Conservation (phyloP, 2,797 vertebrate species). For the Mormyrops attenuatus region DNA sequence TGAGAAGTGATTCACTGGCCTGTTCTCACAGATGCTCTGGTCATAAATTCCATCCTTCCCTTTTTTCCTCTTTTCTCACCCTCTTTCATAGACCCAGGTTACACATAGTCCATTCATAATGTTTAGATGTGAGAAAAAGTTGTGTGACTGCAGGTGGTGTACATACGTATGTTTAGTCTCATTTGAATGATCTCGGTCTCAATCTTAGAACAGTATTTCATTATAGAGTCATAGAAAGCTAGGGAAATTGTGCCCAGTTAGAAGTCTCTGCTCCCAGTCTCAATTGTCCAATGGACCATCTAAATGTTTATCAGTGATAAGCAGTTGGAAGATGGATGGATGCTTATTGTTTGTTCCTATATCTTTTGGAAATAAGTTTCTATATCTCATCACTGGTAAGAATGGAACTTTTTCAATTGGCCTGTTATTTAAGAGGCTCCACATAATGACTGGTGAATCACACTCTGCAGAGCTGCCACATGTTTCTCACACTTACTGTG, state of each 20-base stretch:
- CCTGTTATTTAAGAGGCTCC: neutral
- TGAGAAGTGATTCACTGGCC: neutral
- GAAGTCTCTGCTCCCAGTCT: neutral
- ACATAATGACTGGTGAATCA: neutral
- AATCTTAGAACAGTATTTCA: neutral
- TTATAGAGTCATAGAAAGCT: neutral
- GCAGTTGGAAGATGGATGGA: neutral
- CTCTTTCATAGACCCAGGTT: neutral
- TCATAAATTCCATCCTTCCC: neutral
- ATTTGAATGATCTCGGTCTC: neutral
- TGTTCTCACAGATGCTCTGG: neutral
- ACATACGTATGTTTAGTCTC: neutral
- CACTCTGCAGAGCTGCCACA: neutral
- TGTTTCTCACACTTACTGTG: neutral
- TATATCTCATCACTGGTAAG: neutral
- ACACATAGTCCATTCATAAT: neutral
- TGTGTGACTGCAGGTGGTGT: neutral
- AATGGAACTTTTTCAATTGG: neutral
- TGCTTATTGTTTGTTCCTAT: neutral
- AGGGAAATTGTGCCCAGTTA: neutral
- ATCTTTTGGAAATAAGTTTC: neutral
- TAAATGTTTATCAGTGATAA: neutral
- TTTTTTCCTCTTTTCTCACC: neutral
- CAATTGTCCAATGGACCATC: neutral
- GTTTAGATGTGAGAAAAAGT: neutral